Evolutionary conservation across 2,888 invertebrate species (phyloP), one percentile per base, ranked within the genome.

Genomic region (Chymomyza fuscimana): DNA sequence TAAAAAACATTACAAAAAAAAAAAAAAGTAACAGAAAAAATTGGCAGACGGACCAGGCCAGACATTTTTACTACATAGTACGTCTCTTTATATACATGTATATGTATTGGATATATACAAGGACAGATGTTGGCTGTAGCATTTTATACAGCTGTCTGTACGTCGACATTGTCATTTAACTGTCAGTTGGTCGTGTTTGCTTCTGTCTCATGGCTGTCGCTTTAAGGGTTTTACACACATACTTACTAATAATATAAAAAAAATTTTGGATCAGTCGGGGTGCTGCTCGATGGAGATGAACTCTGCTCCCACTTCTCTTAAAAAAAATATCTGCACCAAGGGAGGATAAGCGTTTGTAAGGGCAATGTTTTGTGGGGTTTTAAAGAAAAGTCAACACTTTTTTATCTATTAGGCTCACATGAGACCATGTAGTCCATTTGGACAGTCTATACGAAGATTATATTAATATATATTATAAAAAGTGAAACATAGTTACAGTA

Each of bases 131-230:
- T 69, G 73, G 70, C 65, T 69, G 77, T 73, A 79, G 82, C 72
- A 67, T 70, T 70, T 75, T 73, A 66, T 74, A 67, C 76, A 62
- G 67, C 76, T 63, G 32, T 56, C 40, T 54, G 54, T 54, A 19
- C 54, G 54, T 54, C 54, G 54, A 67, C 69, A 72, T 69, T 82
- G 86, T 83, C 82, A 83, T 76, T 86, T 83, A 81, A 73, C 79
- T 82, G 86, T 82, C 87, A 82, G 79, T 86, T 86, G 71, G 72
- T 65, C 70, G 72, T 63, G 82, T 78, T 60, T 74, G 74, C 68
- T 78, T 72, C 76, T 73, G 82, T 76, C 74, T 68, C 74, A 52
- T 61, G 64, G 69, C 84, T 84, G 81, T 81, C 87, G 87, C 77
- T 78, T 83, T 74, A 86, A 78, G 40, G 40, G 40, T 12, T 46